phyloP scores from a whole-genome alignment of 2,113 vertebrate genomes.

The Mus pahari region DNA sequence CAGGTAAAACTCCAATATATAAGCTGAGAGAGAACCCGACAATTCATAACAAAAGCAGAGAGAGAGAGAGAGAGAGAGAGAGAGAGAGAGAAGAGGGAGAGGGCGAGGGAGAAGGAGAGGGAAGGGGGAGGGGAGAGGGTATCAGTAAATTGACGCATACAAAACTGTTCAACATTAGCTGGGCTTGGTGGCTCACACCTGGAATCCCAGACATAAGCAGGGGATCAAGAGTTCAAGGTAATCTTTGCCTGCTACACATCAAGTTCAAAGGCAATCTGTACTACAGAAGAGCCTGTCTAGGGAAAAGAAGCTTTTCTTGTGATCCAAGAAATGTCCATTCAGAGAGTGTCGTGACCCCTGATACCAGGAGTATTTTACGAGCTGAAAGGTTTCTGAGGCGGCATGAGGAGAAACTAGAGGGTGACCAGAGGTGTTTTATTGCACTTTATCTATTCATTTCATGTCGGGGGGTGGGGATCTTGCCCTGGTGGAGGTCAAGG shows the following conservation, averaged over 20 bases:
- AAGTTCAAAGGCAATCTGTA: background rate
- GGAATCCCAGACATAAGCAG: background rate
- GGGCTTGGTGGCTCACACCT: background rate
- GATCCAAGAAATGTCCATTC: background rate
- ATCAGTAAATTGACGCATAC: background rate
- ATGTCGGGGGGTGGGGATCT: too few relatives aligned
- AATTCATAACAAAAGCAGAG: background rate
- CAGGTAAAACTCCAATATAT: background rate
- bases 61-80: background rate
- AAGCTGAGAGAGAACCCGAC: background rate
- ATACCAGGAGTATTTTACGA: background rate
- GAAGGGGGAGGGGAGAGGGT: background rate
- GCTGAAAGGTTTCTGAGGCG: background rate
- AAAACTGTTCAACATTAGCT: background rate
- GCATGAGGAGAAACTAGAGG: background rate
- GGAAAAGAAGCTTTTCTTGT: background rate
- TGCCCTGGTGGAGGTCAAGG: background rate
- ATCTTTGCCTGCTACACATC: too few relatives aligned
- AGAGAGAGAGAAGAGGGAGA: too few relatives aligned
- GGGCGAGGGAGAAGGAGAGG: background rate
- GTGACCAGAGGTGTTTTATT: background rate
- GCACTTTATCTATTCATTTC: background rate
- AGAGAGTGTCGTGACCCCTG: too few relatives aligned
- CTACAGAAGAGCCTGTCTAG: background rate
- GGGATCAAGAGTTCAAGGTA: background rate